phyloP scores from a whole-genome alignment of 2,797 vertebrate genomes.

The Neosalanx taihuensis region DNA sequence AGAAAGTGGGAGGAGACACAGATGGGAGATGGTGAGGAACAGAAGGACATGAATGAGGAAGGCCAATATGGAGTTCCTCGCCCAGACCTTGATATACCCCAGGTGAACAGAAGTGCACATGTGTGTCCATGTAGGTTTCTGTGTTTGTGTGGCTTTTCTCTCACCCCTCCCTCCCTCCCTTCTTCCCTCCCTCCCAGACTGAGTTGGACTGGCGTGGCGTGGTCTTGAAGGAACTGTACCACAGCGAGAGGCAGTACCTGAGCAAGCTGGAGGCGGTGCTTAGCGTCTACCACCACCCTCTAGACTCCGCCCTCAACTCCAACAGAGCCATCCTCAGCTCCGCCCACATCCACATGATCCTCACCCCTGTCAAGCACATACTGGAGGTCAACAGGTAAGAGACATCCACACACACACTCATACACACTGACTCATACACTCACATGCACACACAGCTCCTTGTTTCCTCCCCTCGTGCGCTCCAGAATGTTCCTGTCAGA shows the following conservation, averaged over 20 bases:
- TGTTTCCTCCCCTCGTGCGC: neutral
- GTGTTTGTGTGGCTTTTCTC: constrained; percentile 10
- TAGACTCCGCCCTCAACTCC: constrained; percentile 77
- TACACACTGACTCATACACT: neutral
- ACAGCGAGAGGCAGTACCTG: constrained; percentile 74
- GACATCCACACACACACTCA: neutral
- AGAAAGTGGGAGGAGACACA: constrained; percentile 43
- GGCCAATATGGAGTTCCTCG: constrained; percentile 18
- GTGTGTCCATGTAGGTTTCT: neutral
- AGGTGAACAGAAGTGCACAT: constrained; percentile 51
- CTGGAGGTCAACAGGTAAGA: constrained; percentile 75
- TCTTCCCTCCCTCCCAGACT: constrained; percentile 35
- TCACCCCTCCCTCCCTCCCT: neutral
- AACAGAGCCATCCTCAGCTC: constrained; percentile 79
- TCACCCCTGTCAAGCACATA: constrained; percentile 70
- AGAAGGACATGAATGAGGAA: constrained; percentile 10
- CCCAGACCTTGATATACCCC: constrained; percentile 12
- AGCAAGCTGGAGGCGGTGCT: constrained; percentile 63
- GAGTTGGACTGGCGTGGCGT: constrained; percentile 58
- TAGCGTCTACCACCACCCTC: constrained; percentile 71
- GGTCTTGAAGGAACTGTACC: constrained; percentile 69
- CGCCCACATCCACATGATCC: constrained; percentile 70
- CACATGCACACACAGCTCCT: neutral
- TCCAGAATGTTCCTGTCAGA: constrained; percentile 69
- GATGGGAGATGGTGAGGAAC: neutral